Conservation (phyloP, 2,888 invertebrate genomes). For the Pecten maximus region DNA sequence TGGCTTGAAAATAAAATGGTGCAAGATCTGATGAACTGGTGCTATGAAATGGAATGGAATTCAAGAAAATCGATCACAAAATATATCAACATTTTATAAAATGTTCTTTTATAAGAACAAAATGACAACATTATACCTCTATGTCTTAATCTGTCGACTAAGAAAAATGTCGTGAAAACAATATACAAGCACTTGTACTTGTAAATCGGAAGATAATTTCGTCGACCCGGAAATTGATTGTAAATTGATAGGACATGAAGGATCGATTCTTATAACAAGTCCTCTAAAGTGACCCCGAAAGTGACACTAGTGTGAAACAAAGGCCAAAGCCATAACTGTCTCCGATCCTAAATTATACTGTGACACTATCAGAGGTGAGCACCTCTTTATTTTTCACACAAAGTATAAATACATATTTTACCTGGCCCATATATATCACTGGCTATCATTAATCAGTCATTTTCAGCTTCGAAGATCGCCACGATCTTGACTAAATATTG, state of each 20-base stretch:
- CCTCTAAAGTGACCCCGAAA: slow-evolving; percentile 6
- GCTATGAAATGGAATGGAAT: too few relatives aligned
- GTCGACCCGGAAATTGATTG: neutral
- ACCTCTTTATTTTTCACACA: slow-evolving; percentile 24
- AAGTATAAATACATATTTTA: slow-evolving; percentile 33
- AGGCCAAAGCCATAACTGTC: slow-evolving; percentile 8
- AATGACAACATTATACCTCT: too few relatives aligned
- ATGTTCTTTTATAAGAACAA: too few relatives aligned
- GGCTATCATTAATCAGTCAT: slow-evolving; percentile 5
- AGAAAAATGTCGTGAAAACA: too few relatives aligned
- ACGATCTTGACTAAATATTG: slow-evolving; percentile 26
- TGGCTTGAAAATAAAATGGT: too few relatives aligned
- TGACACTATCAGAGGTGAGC: neutral
- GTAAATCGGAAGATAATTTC: neutral
- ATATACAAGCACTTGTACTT: neutral
- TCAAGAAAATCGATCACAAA: too few relatives aligned
- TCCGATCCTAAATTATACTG: neutral
- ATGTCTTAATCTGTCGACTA: neutral
- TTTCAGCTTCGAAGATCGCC: neutral
- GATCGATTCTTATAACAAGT: neutral
- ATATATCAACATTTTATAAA: too few relatives aligned
- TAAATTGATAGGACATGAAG: neutral
- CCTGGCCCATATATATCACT: neutral
- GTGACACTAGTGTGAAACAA: neutral
- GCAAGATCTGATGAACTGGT: too few relatives aligned